These are phyloP conservation scores for Pygocentrus nattereri DNA, from an alignment of 2,797 vertebrate genomes.

Conservation along the genomic window DNA sequence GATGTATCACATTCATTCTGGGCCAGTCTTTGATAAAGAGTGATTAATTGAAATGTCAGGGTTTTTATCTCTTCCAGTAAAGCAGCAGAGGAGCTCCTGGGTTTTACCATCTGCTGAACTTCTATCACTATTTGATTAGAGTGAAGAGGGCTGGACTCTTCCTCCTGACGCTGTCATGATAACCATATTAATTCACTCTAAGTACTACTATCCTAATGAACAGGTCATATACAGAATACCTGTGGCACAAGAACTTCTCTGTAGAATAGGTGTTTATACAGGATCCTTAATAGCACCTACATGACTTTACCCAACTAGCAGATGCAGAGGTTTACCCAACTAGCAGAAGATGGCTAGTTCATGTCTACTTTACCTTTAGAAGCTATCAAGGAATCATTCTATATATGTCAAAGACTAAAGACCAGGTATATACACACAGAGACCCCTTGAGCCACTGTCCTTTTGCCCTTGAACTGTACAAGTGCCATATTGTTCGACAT, in stretches of 20 bases:
- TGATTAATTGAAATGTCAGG: not conserved
- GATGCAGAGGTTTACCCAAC: not conserved
- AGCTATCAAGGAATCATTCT: not conserved
- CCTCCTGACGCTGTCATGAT: not conserved
- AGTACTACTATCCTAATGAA: not conserved
- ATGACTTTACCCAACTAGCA: not conserved
- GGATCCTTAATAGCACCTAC: not conserved
- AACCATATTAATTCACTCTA: constrained; percentile 52
- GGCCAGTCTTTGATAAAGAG: not conserved
- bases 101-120: constrained; percentile 14
- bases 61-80: constrained; percentile 20
- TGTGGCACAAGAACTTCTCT: not conserved
- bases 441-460: not conserved
- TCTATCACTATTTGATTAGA: constrained; percentile 15
- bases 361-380: not conserved
- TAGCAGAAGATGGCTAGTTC: not conserved
- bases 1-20: constrained; percentile 1
- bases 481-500: not conserved
- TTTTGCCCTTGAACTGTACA: not conserved
- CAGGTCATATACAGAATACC: not conserved
- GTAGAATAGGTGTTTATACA: not conserved
- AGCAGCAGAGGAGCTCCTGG: not conserved
- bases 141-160: not conserved
- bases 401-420: not conserved
- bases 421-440: not conserved